Base-by-base conservation (phyloP, 2,888 invertebrate species). In the Rhagium mordax region DNA sequence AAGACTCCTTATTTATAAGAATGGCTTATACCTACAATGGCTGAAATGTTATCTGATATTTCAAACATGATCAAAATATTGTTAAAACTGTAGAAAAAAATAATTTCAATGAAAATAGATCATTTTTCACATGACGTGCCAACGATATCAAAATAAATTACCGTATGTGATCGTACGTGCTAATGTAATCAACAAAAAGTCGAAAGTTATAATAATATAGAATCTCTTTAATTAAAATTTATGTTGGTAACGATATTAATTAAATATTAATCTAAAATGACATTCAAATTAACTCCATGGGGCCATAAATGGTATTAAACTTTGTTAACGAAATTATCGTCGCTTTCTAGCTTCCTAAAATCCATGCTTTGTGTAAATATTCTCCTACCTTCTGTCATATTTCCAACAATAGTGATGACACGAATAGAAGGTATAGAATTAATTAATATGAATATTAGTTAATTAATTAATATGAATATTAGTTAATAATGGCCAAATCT, bases 301-400 rank as follows among this genome's bases (percentile, higher is more conserved):
- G 47, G 18, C 61, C 61, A 61, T 61, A 47, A 61, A 61, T 29
- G 61, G 61, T 21, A 59, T 61, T 61, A 61, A 61, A 61, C 61
- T 61, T 61, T 61, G 47, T 10, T 61, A 61, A 61, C 33, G 61
- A 61, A 61, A 61, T 61, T 29, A 61, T 47, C 61, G 8, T 47
- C n/a, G 61, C 61, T n/a, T 61, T 47, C 13, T 47, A 61, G 41
- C 13, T 33, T 6, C 41, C 47, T 47, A 21, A 47, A 61, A 47
- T 61, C 61, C 33, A n/a, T 20, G 20, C 60, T 60, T 41, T 61
- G 47, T 47, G 15, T 33, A 61, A 59, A 59, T 59, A 33, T 27
- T 59, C 59, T 24, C 24, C 15, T 59, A 33, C 59, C 33, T 59
- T 18, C 59, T n/a, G 33, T n/a, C 15, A 18, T 59, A 27, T 59